Evolutionary conservation across 2,888 invertebrate species (phyloP), one percentile per base, ranked within the genome.

Genomic region (Poecilus cupreus): DNA sequence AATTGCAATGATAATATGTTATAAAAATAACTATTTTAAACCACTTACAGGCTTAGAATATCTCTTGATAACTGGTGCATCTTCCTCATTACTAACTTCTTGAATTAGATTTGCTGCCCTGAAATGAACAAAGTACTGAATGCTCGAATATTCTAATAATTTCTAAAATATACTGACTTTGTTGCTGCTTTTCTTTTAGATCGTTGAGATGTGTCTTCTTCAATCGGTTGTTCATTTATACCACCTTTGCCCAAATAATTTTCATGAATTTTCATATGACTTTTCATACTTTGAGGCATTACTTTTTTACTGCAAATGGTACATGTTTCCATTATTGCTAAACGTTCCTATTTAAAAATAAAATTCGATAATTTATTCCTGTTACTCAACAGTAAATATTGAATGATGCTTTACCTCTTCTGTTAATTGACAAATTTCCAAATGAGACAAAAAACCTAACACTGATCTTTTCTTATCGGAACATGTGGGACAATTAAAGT

Each of bases 401-500:
- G n/a, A 39, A 22, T 32, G 11, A 54, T 49, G 22, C n/a, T 22
- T 60, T 75, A 75, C 81, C 88, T 91, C 89, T 16, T 90, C 90
- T 3, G 90, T 86, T 87, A 92, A 93, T 16, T 92, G 92, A 85
- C 94, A 94, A 74, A 90, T 90, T 68, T 90, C 87, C 64, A 92
- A 87, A 85, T 94, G 94, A 0, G 93, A 92, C 81, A 92, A 88
- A 84, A 92, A 93, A 22, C 94, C 94, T 32, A 89, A 85, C 2
- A 89, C 90, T 2, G 92, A 92, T 43, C 88, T 89, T 86, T 93
- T 88, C 57, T 87, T 82, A 32, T 68, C 83, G 0, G 89, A 89
- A 85, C 94, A 94, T 76, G 86, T 87, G 82, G 91, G 91, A 85
- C 94, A 94, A 60, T 86, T 86, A 10, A 93, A 87, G 18, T 86